phyloP scores from a whole-genome alignment of 2,113 vertebrate genomes.

The Peromyscus polionotus region DNA sequence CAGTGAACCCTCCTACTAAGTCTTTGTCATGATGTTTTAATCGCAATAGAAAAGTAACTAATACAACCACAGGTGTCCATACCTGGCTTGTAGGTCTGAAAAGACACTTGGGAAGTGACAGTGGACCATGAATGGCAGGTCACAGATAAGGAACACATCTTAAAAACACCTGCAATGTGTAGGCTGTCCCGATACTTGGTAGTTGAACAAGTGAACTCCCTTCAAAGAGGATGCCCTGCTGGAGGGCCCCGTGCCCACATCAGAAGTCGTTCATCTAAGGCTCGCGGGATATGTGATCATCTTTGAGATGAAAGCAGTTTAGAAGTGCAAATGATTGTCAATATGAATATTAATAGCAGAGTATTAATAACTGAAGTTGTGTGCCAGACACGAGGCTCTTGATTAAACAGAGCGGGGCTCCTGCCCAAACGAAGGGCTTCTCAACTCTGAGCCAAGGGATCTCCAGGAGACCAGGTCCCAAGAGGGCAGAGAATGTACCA shows the following conservation, averaged over 20 bases:
- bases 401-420: constrained; percentile 58
- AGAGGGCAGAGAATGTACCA: not conserved
- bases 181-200: not conserved
- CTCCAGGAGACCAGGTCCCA: not conserved
- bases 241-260: not conserved
- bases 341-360: constrained; percentile 65
- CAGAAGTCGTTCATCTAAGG: constrained; percentile 29
- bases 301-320: constrained; percentile 66
- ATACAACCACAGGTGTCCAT: not conserved
- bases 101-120: not conserved
- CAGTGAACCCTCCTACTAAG: not conserved
- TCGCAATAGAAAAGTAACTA: not conserved
- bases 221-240: not conserved
- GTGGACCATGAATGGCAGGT: no score
- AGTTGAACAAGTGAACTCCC: not conserved
- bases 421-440: constrained; percentile 39
- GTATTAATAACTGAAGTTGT: constrained; percentile 70
- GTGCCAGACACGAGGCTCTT: constrained; percentile 75
- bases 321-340: constrained; percentile 73
- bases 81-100: not conserved
- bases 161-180: not conserved
- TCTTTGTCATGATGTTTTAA: not conserved
- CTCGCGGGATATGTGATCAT: constrained; percentile 13
- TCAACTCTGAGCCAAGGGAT: not conserved
- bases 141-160: not conserved